phyloP scores from a whole-genome alignment of 2,888 invertebrate genomes.

The Andrena haemorrhoa region DNA sequence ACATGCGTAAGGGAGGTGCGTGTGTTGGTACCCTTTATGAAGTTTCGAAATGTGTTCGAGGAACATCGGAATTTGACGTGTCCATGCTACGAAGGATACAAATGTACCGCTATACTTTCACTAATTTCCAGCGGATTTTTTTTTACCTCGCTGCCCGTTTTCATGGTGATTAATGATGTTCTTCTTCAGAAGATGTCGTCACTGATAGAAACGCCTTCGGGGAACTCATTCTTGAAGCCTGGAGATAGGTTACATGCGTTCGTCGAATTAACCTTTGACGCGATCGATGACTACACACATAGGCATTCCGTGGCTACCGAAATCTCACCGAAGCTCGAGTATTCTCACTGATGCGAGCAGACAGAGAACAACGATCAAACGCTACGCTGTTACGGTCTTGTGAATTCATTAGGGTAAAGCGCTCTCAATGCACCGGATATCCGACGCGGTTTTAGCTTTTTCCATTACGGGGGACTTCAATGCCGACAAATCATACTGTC shows the following conservation, averaged over 20 bases:
- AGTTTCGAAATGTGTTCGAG: slow-evolving; percentile 49
- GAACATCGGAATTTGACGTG: slow-evolving; percentile 52
- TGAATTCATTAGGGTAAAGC: slow-evolving; percentile 52
- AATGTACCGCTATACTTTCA: slow-evolving; percentile 65
- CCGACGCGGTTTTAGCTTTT: slow-evolving; percentile 63
- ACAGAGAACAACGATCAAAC: slow-evolving; percentile 31
- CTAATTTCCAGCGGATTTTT: slow-evolving; percentile 48
- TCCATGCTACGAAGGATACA: slow-evolving; percentile 32
- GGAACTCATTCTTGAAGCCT: background rate
- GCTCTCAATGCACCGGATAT: slow-evolving; percentile 74
- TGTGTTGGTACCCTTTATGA: slow-evolving; percentile 43
- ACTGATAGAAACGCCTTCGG: slow-evolving; percentile 13
- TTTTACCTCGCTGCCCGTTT: background rate
- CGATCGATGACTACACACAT: background rate
- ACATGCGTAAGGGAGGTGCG: background rate
- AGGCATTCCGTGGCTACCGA: background rate
- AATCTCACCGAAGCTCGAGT: background rate
- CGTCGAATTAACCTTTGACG: slow-evolving; percentile 1
- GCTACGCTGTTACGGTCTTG: slow-evolving; percentile 60
- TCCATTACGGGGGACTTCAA: slow-evolving; percentile 9
- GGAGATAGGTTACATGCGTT: background rate
- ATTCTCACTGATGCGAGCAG: background rate
- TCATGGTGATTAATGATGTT: slow-evolving; percentile 23
- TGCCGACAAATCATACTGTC: background rate
- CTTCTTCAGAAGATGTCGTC: slow-evolving; percentile 10